Base-by-base conservation (phyloP, 1,140 invertebrate species). In the Heliconius himera region DNA sequence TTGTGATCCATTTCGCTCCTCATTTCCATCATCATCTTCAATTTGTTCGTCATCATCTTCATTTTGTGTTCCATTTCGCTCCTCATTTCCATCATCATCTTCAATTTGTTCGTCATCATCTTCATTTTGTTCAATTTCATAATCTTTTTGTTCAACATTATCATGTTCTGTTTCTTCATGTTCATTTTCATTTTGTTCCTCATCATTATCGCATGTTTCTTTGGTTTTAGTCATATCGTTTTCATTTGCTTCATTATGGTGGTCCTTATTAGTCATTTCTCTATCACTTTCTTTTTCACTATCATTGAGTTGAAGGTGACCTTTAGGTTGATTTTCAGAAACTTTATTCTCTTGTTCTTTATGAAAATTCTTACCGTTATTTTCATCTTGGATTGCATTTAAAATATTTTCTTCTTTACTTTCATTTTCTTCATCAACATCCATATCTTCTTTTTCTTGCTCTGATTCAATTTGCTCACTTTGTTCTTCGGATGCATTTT, bases 121-220 rank as follows among this genome's bases (percentile, higher is more conserved):
- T n/a, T 70, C 77, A 66, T 80, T 73, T 26, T 73, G 56, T 74
- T 83, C 77, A 77, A 80, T 73, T 36, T 71, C 56, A 74, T n/a
- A 70, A 72, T 80, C 49, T 18, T 76, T 60, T 56, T 80, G 49
- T 38, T 73, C 4, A 38, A 77, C 26, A 20, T 16, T 56, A 46
- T 79, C 70, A 79, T 77, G 71, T 73, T 76, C 60, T 60, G 26
- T 66, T 66, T 84, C 76, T 60, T 77, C 36, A n/a, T 51, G 36
- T 80, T 81, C 56, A 73, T 29, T 80, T 38, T 66, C 22, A 75
- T 73, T 75, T 26, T 81, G 41, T 76, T 84, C 77, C 46, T 70
- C 46, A 29, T 77, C 54, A 73, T 29, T 70, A 74, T 85, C 70
- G 11, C 41, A 9, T 29, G 60, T 29, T 66, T 29, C 60, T 26